Base-by-base conservation (phyloP, 1,140 invertebrate genomes). In the Diabrotica undecimpunctata region DNA sequence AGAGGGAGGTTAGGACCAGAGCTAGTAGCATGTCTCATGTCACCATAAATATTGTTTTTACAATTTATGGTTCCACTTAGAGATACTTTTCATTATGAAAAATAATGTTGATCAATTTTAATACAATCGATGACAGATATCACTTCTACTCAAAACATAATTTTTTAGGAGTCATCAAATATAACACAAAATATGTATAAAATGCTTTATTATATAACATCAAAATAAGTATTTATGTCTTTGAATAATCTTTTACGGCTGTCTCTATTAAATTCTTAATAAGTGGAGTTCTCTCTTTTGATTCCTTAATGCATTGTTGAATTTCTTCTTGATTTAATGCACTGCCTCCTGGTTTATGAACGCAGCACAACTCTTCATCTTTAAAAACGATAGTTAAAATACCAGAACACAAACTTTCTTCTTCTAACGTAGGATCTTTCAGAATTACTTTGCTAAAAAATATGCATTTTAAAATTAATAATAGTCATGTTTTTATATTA, bases 341-440 rank as follows among this genome's bases (percentile, higher is more conserved):
- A 41, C 62, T 75, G 0, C 78, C 79, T 25, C 79, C 78, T 7
- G 79, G 79, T 73, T 79, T 80, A 53, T 75, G 70, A 6, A 80
- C 71, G 55, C 69, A 79, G 70, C 77, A 79, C 5, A 80, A 50
- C 64, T 77, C 66, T 7, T 75, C 66, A 62, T 74, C 69, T 58
- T 73, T 74, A 46, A 77, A 61, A 5, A 74, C 76, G 52, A 81
- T 67, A 52, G 77, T 80, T 35, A 80, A 51, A 13, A 74, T 66
- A 37, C 74, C 72, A 46, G 66, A 73, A 25, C 80, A 79, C 25
- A 84, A 74, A 70, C 76, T 77, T 78, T 87, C 85, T 75, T 86
- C 85, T 66, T 86, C 84, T 55, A 79, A 74, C 13, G 83, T 85
- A 13, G 85, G 85, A 78, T 87, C 85, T 13, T 73, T 79, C 41